Conservation (phyloP, 2,113 vertebrate genomes). For the Sinocyclocheilus anshuiensis region DNA sequence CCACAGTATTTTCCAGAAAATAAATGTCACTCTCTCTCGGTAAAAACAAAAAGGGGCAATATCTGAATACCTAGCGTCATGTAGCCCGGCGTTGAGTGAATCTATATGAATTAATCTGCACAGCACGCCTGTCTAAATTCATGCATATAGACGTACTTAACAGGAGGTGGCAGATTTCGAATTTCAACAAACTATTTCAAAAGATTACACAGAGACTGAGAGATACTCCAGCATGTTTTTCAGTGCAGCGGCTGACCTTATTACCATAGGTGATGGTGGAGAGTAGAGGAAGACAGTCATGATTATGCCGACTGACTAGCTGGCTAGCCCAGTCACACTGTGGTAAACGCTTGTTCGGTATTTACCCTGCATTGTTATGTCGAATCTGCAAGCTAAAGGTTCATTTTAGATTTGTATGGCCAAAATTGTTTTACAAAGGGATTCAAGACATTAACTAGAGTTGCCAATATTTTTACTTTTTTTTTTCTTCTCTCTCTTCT, state of each 20-base stretch:
- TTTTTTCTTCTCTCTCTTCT: not conserved
- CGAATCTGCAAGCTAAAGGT: slow-evolving; percentile 38
- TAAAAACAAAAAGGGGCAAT: slow-evolving; percentile 41
- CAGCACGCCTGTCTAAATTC: slow-evolving; percentile 27
- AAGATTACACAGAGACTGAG: slow-evolving; percentile 28
- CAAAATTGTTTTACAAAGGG: slow-evolving; percentile 49
- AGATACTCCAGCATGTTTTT: slow-evolving; percentile 42
- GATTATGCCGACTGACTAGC: slow-evolving; percentile 45
- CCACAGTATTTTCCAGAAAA: slow-evolving; percentile 29
- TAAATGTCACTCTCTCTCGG: slow-evolving; percentile 24
- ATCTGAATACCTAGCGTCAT: slow-evolving; percentile 32
- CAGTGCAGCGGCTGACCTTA: slow-evolving; percentile 31
- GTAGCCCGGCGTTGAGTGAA: slow-evolving; percentile 42
- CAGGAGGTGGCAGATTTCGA: slow-evolving; percentile 35
- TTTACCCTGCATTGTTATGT: slow-evolving; percentile 36
- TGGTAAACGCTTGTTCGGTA: slow-evolving; percentile 34
- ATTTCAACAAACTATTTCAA: slow-evolving; percentile 37
- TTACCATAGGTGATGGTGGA: slow-evolving; percentile 22
- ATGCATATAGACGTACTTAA: slow-evolving; percentile 44
- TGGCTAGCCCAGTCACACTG: slow-evolving; percentile 44
- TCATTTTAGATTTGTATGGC: slow-evolving; percentile 45
- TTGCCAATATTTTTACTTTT: slow-evolving; percentile 43
- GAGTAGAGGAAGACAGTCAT: slow-evolving; percentile 10
- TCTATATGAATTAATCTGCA: slow-evolving; percentile 42
- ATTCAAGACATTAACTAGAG: slow-evolving; percentile 45